phyloP scores from a whole-genome alignment of 2,113 vertebrate genomes.

The Anoplopoma fimbria region DNA sequence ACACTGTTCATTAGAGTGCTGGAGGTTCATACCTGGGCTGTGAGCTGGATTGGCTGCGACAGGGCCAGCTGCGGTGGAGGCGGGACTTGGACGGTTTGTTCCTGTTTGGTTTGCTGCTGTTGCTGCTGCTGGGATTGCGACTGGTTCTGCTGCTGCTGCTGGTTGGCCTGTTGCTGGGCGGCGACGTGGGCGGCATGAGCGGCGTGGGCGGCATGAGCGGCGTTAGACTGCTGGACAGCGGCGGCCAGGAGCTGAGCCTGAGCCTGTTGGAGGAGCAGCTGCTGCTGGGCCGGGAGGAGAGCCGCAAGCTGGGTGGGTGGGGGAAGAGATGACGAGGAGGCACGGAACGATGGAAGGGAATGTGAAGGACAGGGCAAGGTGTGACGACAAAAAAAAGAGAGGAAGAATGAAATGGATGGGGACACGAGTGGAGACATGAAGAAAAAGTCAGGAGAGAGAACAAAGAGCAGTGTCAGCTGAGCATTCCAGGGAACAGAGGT shows the following conservation, averaged over 20 bases:
- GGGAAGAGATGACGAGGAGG: not conserved
- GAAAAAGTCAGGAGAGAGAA: constrained; percentile 19
- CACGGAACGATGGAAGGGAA: not conserved
- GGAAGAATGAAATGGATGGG: not conserved
- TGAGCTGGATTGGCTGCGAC: constrained; percentile 94
- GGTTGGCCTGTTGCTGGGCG: constrained; percentile 77
- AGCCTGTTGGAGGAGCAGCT: constrained; percentile 92
- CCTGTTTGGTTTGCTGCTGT: constrained; percentile 72
- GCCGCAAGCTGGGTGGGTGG: constrained; percentile 85
- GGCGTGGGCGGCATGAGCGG: constrained; percentile 87
- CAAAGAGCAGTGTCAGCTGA: constrained; percentile 17
- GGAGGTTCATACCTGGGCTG: constrained; percentile 87
- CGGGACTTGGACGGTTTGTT: constrained; percentile 79
- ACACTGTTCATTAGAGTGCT: not conserved
- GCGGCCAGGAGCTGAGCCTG: constrained; percentile 92
- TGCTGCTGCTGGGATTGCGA: constrained; percentile 64
- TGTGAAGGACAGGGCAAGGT: not conserved
- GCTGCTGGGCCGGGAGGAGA: constrained; percentile 91
- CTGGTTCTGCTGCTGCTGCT: constrained; percentile 71
- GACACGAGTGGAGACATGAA: not conserved
- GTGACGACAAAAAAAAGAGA: not conserved
- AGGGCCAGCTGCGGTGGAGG: constrained; percentile 86
- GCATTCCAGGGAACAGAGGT: not conserved
- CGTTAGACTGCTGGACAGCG: constrained; percentile 89
- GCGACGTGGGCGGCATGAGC: constrained; percentile 80